Conservation (phyloP, 2,888 invertebrate species). For the Lepas anatifera region DNA sequence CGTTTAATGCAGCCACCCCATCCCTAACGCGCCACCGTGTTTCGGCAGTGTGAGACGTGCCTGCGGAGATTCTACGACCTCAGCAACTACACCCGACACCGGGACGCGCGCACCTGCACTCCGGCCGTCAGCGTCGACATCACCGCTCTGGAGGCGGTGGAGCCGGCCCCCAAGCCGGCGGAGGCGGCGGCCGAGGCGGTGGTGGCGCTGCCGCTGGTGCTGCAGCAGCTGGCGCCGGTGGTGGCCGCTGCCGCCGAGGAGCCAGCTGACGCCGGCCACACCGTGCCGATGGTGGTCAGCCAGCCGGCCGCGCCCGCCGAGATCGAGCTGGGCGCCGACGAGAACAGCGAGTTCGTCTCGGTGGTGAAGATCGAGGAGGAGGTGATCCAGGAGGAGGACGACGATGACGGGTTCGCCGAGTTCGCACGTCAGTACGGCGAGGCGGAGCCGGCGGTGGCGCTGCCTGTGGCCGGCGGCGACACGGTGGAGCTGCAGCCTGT, state of each 20-base stretch:
- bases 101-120: background rate
- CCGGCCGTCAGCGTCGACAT: background rate
- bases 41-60: conserved; percentile 10
- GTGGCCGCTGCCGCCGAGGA: no score
- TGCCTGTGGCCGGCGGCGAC: background rate
- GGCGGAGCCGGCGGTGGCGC: background rate
- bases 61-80: conserved; percentile 8
- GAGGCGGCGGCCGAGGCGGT: background rate
- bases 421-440: conserved; percentile 3
- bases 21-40: no score
- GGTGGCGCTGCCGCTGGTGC: background rate
- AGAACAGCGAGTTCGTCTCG: background rate
- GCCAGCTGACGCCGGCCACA: background rate
- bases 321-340: background rate
- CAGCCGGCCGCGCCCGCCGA: background rate
- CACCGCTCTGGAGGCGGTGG: no score
- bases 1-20: no score
- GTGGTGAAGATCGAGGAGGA: no score
- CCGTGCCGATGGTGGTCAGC: background rate
- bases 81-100: conserved; percentile 3
- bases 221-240: background rate
- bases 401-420: conserved; percentile 9
- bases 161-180: no score
- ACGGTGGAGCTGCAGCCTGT: conserved; percentile 12
- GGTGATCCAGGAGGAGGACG: no score